Evolutionary conservation across 2,113 vertebrate species (phyloP).

Genomic region (Rallus limicola): DNA sequence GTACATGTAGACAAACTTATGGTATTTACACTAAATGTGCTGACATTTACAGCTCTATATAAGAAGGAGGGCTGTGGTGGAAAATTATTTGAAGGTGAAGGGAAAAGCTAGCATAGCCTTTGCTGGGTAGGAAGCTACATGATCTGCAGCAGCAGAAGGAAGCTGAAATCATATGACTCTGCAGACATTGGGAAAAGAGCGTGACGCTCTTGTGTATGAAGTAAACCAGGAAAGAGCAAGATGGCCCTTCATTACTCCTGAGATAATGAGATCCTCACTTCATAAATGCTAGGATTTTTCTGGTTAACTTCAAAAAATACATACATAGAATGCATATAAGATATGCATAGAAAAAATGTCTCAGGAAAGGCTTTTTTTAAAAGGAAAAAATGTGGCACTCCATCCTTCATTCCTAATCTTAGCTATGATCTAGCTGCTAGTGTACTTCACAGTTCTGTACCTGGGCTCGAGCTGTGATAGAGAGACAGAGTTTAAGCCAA

Average conservation of each 20-base stretch:
- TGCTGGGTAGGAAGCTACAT: conserved; percentile 7
- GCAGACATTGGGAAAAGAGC: background rate
- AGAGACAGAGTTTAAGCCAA: background rate
- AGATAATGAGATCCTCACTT: background rate
- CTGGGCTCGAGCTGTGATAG: background rate
- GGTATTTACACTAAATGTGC: conserved; percentile 17
- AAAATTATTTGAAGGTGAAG: conserved; percentile 12
- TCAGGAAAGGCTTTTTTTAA: background rate
- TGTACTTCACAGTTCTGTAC: background rate
- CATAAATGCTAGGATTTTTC: background rate
- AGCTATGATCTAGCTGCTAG: background rate
- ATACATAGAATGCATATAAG: background rate
- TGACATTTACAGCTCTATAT: conserved; percentile 2
- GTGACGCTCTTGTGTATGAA: background rate
- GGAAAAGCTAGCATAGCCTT: conserved; percentile 38
- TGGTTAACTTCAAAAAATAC: background rate
- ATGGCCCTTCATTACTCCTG: background rate
- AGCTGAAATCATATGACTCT: conserved; percentile 11
- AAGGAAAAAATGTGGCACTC: background rate
- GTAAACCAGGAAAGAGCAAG: background rate
- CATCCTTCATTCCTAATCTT: background rate
- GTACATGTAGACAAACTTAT: background rate
- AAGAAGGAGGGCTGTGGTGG: conserved; percentile 34
- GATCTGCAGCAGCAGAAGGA: conserved; percentile 9
- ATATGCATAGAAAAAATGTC: background rate